phyloP scores from a whole-genome alignment of 2,113 vertebrate species.

The Sebastes fasciatus region DNA sequence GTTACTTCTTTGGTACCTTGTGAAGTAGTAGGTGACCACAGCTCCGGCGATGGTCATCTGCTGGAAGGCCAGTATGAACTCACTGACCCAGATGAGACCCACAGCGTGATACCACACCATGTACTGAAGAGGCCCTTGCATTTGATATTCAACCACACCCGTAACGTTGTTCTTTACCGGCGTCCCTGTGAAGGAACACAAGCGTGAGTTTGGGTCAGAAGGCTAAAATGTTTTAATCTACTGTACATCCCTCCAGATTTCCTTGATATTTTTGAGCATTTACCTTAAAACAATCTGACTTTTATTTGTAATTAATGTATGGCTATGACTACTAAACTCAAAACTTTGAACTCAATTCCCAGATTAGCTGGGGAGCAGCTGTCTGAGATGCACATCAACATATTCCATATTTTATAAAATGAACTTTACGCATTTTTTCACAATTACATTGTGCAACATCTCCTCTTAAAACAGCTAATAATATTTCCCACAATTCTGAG shows the following conservation, averaged over 20 bases:
- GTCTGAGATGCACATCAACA: not conserved
- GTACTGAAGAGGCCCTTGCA: slow-evolving; percentile 91
- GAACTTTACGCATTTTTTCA: no score
- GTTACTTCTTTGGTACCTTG: slow-evolving; percentile 83
- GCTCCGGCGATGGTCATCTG: slow-evolving; percentile 98
- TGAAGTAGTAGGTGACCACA: slow-evolving; percentile 99
- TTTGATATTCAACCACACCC: slow-evolving; percentile 89
- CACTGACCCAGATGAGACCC: slow-evolving; percentile 98
- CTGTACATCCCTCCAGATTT: not conserved
- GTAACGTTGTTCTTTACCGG: slow-evolving; percentile 87
- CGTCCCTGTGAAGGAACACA: slow-evolving; percentile 81
- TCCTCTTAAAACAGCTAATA: not conserved
- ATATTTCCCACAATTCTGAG: not conserved
- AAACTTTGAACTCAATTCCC: not conserved
- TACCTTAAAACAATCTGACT: not conserved
- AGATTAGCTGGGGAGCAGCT: not conserved
- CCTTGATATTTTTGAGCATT: not conserved
- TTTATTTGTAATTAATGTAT: not conserved
- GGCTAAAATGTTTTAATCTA: not conserved
- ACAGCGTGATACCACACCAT: slow-evolving; percentile 96
- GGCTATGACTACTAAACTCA: not conserved
- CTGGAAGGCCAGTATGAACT: slow-evolving; percentile 97
- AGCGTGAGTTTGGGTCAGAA: not conserved
- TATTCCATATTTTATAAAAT: no score
- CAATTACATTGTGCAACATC: not conserved